Base-by-base conservation (phyloP, 2,888 invertebrate genomes). In the Drosophila subquinaria region DNA sequence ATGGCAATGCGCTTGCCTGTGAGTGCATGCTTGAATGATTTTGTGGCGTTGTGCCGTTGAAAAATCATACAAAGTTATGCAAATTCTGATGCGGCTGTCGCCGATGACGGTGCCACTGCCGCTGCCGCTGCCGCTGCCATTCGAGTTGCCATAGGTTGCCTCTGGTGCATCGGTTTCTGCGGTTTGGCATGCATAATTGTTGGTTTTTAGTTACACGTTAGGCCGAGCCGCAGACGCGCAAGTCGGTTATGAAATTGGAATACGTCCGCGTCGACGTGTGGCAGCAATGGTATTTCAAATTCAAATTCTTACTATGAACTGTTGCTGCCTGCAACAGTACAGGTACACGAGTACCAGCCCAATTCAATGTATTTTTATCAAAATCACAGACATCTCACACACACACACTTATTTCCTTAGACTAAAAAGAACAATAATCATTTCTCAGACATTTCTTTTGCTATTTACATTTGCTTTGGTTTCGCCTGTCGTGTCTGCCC, bases 111-210 rank as follows among this genome's bases (percentile, higher is more conserved):
- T n/a, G 63, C 64, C 72, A 61, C 69, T 53, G 73, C 47, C 36
- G 68, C 48, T 42, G 56, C 60, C 43, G 64, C 69, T 53, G 73
- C 47, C 36, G 64, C 69, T 53, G 73, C 47, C 36, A 70, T 68
- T 61, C 53, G 47, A 64, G 61, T 53, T 45, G 52, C 51, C 35
- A 70, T 70, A n/a, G 74, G 0, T 23, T 23, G 23, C 63, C 57
- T 42, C 43, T 76, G 79, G 67, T 72, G 83, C 88, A 86, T 75
- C 77, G 86, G 84, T 81, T 88, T 73, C 73, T 86, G 89, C 67
- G 88, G 87, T 82, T 80, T 81, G 81, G 81, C 86, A 86, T 85
- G 86, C 85, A 85, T 86, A 85, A 85, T 85, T 85, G 88, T 86
- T 86, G 88, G 87, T 83, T 86, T 86, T 82, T 81, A 88, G 86